phyloP scores from a whole-genome alignment of 2,113 vertebrate species.

The Fulica atra region DNA sequence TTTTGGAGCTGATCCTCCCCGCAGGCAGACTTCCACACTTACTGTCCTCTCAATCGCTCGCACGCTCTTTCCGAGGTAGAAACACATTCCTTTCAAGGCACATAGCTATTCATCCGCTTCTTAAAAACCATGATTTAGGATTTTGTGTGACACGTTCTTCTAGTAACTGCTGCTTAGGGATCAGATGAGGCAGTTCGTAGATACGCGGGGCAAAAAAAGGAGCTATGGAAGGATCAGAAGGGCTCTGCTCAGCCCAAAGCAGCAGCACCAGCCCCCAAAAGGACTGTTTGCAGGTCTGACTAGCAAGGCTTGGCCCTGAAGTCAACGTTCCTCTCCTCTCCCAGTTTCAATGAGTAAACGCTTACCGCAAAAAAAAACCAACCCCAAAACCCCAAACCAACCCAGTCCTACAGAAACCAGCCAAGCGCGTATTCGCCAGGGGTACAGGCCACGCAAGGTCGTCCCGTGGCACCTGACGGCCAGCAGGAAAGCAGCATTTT shows the following conservation, averaged over 20 bases:
- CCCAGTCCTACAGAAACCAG: too few species aligned
- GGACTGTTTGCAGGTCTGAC: background rate
- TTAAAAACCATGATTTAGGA: background rate
- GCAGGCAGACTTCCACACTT: background rate
- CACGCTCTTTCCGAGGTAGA: background rate
- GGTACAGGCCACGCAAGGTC: too few species aligned
- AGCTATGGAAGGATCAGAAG: background rate
- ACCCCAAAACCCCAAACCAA: too few species aligned
- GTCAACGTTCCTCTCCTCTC: background rate
- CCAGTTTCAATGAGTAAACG: rapidly evolving
- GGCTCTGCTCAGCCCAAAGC: background rate
- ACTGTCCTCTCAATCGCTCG: background rate
- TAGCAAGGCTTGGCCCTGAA: background rate
- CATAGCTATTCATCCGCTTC: rapidly evolving
- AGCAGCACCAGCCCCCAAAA: background rate
- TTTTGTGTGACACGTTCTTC: background rate
- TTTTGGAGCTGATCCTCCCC: background rate
- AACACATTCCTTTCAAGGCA: rapidly evolving
- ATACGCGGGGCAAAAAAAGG: rapidly evolving
- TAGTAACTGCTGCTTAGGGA: background rate
- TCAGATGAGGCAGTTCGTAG: rapidly evolving
- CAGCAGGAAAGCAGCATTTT: rapidly evolving
- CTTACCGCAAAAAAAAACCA: background rate
- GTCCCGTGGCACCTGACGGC: background rate
- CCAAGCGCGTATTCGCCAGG: rapidly evolving